Base-by-base conservation (phyloP, 2,113 vertebrate genomes). In the Alethe castanea region DNA sequence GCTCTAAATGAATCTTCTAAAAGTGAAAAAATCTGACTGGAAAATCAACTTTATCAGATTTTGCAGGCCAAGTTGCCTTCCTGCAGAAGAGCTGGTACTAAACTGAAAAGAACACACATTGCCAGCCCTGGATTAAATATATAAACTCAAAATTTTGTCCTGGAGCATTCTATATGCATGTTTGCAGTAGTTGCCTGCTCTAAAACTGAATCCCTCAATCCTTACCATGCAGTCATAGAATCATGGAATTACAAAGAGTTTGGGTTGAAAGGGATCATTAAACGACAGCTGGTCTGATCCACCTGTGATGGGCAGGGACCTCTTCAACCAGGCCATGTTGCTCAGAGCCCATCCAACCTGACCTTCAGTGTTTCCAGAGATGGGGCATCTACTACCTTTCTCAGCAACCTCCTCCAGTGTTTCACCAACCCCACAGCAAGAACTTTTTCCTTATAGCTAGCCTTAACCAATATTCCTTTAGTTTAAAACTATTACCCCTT, bases 331-430 rank as follows among this genome's bases (percentile, higher is more conserved):
- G 19, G n/a, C 9, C 20, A 4, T 9, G 18, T 12, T 54, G 4
- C 17, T 45, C 38, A 61, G 33, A 78, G 13, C 3, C 20, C 0
- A 0, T n/a, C 6, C 10, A 65, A 9, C 7, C 31, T n/a, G 26
- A 31, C 28, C 19, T n/a, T 38, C n/a, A 19, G 16, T 24, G 20
- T 50, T 48, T 61, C 31, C 35, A 50, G 19, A 15, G 15, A 24
- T 13, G 35, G 22, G 14, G 6, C 20, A 35, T 31, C 29, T 8
- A 19, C 25, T 9, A 35, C 29, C 4, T 48, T 19, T 59, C 29
- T 40, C 13, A n/a, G 16, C 8, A 44, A 48, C 23, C 17, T 29
- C 22, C 16, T 36, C 9, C 38, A 48, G 19, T 48, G 38, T 36
- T 65, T 59, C n/a, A 70, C 19, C 25, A 42, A 5, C 23, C 38